Conservation (phyloP, 2,888 invertebrate genomes). For the Drosophila demipolita region DNA sequence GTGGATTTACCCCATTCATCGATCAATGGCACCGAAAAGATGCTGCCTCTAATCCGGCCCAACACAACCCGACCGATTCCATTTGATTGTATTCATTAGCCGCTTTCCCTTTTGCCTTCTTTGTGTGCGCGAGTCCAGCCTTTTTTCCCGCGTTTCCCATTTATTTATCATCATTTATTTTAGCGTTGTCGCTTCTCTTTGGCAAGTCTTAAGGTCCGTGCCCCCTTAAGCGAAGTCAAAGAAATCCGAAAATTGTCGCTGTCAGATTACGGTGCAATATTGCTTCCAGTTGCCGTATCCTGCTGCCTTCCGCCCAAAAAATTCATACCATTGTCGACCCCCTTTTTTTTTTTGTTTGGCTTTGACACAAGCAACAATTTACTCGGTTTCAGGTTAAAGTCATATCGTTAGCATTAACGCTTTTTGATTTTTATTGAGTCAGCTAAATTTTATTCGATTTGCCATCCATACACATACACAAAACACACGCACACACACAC, state of each 20-base stretch:
- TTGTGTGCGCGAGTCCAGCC: constrained; percentile 34
- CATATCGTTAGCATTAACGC: constrained; percentile 85
- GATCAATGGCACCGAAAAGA: constrained; percentile 37
- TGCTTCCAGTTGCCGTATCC: constrained; percentile 80
- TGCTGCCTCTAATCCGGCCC: constrained; percentile 11
- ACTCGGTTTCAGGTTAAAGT: constrained; percentile 82
- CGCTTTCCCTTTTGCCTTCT: constrained; percentile 21
- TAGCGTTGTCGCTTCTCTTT: constrained; percentile 34
- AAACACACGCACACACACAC: constrained; percentile 33
- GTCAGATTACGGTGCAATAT: constrained; percentile 79
- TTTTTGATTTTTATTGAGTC: constrained; percentile 85
- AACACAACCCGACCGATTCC: constrained; percentile 29
- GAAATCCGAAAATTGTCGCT: constrained; percentile 73
- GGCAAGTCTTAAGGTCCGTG: constrained; percentile 52
- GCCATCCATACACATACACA: constrained; percentile 59
- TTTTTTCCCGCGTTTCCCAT: constrained; percentile 63
- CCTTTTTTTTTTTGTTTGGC: constrained; percentile 50
- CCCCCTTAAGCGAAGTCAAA: constrained; percentile 41
- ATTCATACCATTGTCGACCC: constrained; percentile 33
- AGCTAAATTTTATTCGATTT: constrained; percentile 85
- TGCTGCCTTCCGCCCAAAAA: constrained; percentile 69
- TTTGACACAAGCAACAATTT: constrained; percentile 80
- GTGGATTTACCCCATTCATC: constrained; percentile 32
- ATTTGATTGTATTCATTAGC: constrained; percentile 49
- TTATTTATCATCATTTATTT: constrained; percentile 78